Base-by-base conservation (phyloP, 2,113 vertebrate genomes). In the Columba janthina region DNA sequence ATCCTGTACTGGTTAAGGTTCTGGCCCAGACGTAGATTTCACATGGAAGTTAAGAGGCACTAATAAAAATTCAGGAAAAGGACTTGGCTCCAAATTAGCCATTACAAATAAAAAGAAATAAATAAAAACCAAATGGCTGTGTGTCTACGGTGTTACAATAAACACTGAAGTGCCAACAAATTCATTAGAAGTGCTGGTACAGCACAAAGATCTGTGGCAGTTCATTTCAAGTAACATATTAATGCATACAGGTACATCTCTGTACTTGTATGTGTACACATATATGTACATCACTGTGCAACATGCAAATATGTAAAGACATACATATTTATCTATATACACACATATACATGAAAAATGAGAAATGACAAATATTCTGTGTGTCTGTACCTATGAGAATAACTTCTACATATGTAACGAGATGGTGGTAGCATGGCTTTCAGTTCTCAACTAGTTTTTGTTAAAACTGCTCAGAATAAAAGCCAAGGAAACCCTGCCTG, bases 231-330 rank as follows among this genome's bases (percentile, higher is more conserved):
- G 34, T n/a, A 44, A 44, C 24, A 20, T 58, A 69, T 10, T n/a
- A 50, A 50, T 31, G 31, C 31, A 25, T 9, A 60, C 9, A 56
- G 28, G 53, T 36, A 50, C 12, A 2, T 42, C 48, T 5, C 22
- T 19, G 32, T 6, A 48, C 0, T 0, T 11, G n/a, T 40, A 36
- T 54, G n/a, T 64, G n/a, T 53, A 53, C 12, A 24, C 0, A 4
- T 29, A 9, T 36, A 42, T 3, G 32, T 54, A 25, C 34, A 66
- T 34, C 17, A 19, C 24, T 32, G 40, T 82, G 53, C 66, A 78
- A 87, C 54, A 34, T 17, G 66, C 17, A 67, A 31, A 10, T 51
- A 50, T 12, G 17, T 51, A 42, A 14, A 50, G 28, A 42, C 8
- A 21, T 19, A 60, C 6, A 26, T 28, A 22, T 34, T 65, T 24